These are phyloP conservation scores for Drosophila repletoides DNA, from an alignment of 1,140 invertebrate species.

Conservation along the genomic window DNA sequence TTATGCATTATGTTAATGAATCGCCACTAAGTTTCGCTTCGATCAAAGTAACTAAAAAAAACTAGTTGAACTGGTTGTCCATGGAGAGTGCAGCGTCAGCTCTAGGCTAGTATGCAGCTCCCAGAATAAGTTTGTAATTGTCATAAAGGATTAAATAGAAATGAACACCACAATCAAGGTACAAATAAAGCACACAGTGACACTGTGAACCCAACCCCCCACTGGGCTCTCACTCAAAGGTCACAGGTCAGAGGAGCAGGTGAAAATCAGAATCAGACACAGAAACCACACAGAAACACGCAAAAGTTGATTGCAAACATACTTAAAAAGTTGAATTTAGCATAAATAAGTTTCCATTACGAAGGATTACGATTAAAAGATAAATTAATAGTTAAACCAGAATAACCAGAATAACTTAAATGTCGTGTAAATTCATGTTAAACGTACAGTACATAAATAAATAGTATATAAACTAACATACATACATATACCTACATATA, in stretches of 20 bases:
- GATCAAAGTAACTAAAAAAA: constrained; percentile 31
- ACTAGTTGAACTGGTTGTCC: constrained; percentile 69
- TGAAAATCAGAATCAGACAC: constrained; percentile 58
- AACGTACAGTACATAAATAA: constrained; percentile 38
- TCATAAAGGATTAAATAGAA: constrained; percentile 23
- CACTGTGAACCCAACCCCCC: constrained; percentile 24
- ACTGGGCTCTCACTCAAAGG: constrained; percentile 26
- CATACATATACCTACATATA: constrained; percentile 35
- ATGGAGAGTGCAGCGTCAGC: constrained; percentile 9
- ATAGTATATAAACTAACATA: constrained; percentile 35
- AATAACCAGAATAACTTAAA: constrained; percentile 65
- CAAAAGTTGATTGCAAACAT: constrained; percentile 32
- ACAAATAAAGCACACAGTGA: constrained; percentile 54
- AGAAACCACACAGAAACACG: constrained; percentile 1
- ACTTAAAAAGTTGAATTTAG: constrained; percentile 58
- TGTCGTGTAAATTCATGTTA: constrained; percentile 77
- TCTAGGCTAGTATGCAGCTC: constrained; percentile 52
- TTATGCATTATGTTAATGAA: constrained; percentile 30
- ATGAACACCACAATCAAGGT: constrained; percentile 68
- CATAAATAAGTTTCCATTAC: constrained; percentile 67
- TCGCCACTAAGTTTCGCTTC: constrained; percentile 58
- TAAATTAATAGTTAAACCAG: constrained; percentile 32
- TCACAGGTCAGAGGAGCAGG: constrained; percentile 60
- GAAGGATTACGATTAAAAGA: constrained; percentile 20
- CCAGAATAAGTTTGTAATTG: constrained; percentile 19